A percentile compares a stretch with the other conserved stretches of the same genome.
phyloP scores from a whole-genome alignment of 2,888 invertebrate species.

The Campoplex capitator region DNA sequence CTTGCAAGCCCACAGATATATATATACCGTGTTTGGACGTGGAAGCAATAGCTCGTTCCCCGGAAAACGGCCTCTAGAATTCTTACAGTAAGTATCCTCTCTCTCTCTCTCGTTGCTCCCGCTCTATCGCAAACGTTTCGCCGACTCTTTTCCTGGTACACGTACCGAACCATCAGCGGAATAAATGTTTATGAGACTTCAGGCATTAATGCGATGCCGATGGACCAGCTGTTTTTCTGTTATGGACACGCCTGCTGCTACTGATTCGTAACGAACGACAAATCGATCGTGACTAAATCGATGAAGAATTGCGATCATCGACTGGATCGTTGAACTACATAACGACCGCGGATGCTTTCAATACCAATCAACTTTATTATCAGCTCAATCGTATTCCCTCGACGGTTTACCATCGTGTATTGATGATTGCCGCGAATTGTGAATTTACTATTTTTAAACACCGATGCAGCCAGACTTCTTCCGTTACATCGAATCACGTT shows the following conservation, averaged over 20 bases:
- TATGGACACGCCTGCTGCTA: constrained; percentile 29
- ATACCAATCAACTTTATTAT: constrained; percentile 14
- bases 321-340: constrained; percentile 7
- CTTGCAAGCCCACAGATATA: constrained; percentile 16
- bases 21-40: constrained; percentile 30
- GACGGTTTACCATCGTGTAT: background rate
- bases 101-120: constrained; percentile 17
- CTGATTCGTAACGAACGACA: constrained; percentile 43
- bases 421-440: background rate
- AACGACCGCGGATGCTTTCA: background rate
- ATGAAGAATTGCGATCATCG: background rate
- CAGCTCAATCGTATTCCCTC: constrained; percentile 16
- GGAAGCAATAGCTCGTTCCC: constrained; percentile 58
- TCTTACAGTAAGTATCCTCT: constrained; percentile 59
- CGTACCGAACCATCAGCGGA: constrained; percentile 57
- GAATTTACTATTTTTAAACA: background rate
- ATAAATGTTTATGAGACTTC: constrained; percentile 52
- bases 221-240: constrained; percentile 40
- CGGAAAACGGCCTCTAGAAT: constrained; percentile 64
- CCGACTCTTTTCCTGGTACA: constrained; percentile 67
- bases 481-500: background rate
- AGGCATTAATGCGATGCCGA: constrained; percentile 22
- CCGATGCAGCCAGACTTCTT: background rate
- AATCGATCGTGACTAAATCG: constrained; percentile 54
- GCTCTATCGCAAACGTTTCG: constrained; percentile 56